Evolutionary conservation across 2,888 invertebrate genomes (phyloP).

Genomic region (Leucoma salicis): DNA sequence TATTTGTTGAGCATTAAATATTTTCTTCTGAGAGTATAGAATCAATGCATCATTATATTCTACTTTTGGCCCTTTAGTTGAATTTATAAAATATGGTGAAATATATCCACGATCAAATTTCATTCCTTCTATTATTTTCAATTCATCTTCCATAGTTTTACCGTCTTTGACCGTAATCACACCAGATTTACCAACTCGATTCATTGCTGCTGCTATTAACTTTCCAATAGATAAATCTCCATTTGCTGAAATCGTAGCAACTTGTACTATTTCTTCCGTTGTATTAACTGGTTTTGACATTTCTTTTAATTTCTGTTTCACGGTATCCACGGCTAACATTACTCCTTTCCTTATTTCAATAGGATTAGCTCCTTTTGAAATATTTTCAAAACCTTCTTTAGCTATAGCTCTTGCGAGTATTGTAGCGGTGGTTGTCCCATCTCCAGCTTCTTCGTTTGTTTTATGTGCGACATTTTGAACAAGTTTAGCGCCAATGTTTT

Average conservation of each 20-base stretch:
- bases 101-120: constrained; percentile 99
- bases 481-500: constrained; percentile 98
- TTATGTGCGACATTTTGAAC: constrained; percentile 99
- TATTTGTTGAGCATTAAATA: constrained; percentile 95
- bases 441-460: constrained; percentile 99
- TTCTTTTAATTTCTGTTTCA: constrained; percentile 90
- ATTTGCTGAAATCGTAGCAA: constrained; percentile 99
- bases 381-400: constrained; percentile 98
- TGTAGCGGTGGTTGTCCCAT: constrained; percentile 99
- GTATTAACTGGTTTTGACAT: constrained; percentile 96
- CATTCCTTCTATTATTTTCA: constrained; percentile 98
- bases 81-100: constrained; percentile 99
- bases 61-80: constrained; percentile 97
- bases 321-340: constrained; percentile 96
- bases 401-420: constrained; percentile 98
- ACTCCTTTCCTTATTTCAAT: constrained; percentile 95
- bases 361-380: constrained; percentile 98
- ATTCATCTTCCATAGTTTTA: constrained; percentile 96
- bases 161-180: constrained; percentile 99
- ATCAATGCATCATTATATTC: constrained; percentile 97
- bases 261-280: constrained; percentile 98
- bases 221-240: constrained; percentile 95
- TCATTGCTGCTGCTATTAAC: constrained; percentile 98
- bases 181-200: constrained; percentile 97
- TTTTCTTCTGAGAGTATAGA: constrained; percentile 97